These are phyloP conservation scores for Brachyalestes nurse DNA, from an alignment of 2,797 vertebrate species.

Conservation along the genomic window DNA sequence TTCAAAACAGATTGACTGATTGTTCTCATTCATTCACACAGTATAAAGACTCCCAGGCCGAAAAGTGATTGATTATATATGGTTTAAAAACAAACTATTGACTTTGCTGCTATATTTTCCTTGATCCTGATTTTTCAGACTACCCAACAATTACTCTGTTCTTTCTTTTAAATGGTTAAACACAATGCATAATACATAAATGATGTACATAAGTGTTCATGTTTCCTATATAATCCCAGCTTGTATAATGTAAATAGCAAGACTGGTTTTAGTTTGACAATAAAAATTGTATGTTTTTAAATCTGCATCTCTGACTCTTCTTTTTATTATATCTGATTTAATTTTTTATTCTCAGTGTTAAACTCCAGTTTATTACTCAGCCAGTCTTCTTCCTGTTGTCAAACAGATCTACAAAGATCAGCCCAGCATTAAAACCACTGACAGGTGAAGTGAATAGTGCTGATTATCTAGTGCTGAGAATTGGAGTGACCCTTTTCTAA, in stretches of 20 bases:
- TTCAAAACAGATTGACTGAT: too few relatives aligned
- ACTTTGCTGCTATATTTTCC: not conserved
- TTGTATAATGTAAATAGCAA: constrained; percentile 84
- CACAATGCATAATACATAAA: constrained; percentile 61
- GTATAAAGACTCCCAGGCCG: not conserved
- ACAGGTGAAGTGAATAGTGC: too few relatives aligned
- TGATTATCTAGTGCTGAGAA: too few relatives aligned
- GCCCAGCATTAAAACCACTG: too few relatives aligned
- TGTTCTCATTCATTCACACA: not conserved
- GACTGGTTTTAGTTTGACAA: constrained; percentile 79
- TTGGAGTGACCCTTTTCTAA: too few relatives aligned
- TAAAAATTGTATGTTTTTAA: constrained; percentile 80
- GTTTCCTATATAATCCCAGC: constrained; percentile 79
- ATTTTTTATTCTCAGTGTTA: too few relatives aligned
- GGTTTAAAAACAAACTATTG: not conserved
- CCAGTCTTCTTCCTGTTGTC: too few relatives aligned
- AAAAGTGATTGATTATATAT: not conserved
- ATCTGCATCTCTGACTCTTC: constrained; percentile 40
- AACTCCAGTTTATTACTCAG: too few relatives aligned
- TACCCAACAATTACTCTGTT: not conserved
- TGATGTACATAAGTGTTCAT: constrained; percentile 81
- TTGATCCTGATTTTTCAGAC: not conserved
- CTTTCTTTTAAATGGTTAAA: constrained; percentile 52
- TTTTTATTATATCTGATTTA: too few relatives aligned
- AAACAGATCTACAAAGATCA: too few relatives aligned